Evolutionary conservation across 2,113 vertebrate genomes (phyloP), one percentile per base, ranked within the genome.

Genomic region (Lichenostomus cassidix): DNA sequence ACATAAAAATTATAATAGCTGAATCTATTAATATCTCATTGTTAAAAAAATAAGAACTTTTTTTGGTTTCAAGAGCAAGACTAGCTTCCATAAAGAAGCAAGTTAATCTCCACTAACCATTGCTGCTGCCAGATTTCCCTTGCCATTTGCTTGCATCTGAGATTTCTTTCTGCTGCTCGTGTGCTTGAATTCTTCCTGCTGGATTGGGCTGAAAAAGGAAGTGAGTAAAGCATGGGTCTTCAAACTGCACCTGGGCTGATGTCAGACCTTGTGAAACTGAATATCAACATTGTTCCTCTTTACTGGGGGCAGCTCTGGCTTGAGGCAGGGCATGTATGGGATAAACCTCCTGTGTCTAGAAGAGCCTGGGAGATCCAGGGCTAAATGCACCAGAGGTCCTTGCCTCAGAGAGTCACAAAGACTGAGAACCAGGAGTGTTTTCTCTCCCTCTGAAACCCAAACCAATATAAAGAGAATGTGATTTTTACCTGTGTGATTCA

Each of bases 241-340:
- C 65, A 18, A 37, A 53, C 25, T 47, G 12, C 29, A 55, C 28
- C 46, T 35, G 1, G 0, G 31, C 46, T 83, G 25, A 41, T 62
- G 24, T 67, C 42, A 77, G 33, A 44, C 44, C 33, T 58, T 49
- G 12, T 29, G 62, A 91, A 87, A 79, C 24, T 42, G 49, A 65
- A 1, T 55, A 65, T 70, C 20, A 55, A 0, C 52, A 8, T 56
- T 37, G 37, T 70, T 89, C 47, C 59, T 80, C 56, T 74, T 65
- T 28, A 42, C 20, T 74, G 28, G 47, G 35, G 46, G 42, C 46
- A 70, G 27, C 50, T 37, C 31, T 35, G 50, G 41, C 35, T 12
- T 5, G 31, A 55, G 46, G 3, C 7, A 46, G 25, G 7, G 2
- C 0, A 5, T 1, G 0, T 44, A 29, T 24, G 39, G 9, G 12